Base-by-base conservation (phyloP, 2,113 vertebrate species). In the Hassar affinis region DNA sequence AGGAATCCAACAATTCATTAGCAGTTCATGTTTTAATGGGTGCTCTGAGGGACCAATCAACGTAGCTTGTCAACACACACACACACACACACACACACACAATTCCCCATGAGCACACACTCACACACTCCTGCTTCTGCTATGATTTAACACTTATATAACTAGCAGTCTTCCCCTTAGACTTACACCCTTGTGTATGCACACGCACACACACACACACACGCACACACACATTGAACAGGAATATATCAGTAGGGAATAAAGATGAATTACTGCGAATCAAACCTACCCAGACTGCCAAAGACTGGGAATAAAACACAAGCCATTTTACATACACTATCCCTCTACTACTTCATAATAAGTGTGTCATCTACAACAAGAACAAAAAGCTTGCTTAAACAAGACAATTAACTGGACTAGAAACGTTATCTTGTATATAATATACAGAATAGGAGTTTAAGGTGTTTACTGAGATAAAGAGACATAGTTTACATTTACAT, bases 31-130 rank as follows among this genome's bases (percentile, higher is more conserved):
- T 86, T 90, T 86, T 91, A 90, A 89, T 87, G 76, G 81, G 86
- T 83, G 82, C 88, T 87, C 86, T 49, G 42, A 78, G 87, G 88
- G 86, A 85, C 86, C 88, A 91, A 90, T 90, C 84, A 88, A 66
- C 87, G n/a, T 62, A 81, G 66, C 30, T 59, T 85, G 62, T 82
- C 69, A 84, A 57, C 78, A 57, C 49, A 57, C 66, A 81, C 51
- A 18, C 35, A 61, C 57, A 61, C 59, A 49, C 78, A 57, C n/a
- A 14, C 80, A 38, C 14, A 27, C 47, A 49, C 35, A 27, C 33
- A 9, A 35, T 72, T 56, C 27, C 83, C 3, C 25, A 35, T 14
- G 10, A 54, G 57, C 71, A 56, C n/a, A 69, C 42, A 25, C 22
- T 17, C 68, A 1, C 22, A 54, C 35, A 62, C 59, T 22, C 47